Conservation (phyloP, 2,113 vertebrate species). For the Cephalopterus ornatus region DNA sequence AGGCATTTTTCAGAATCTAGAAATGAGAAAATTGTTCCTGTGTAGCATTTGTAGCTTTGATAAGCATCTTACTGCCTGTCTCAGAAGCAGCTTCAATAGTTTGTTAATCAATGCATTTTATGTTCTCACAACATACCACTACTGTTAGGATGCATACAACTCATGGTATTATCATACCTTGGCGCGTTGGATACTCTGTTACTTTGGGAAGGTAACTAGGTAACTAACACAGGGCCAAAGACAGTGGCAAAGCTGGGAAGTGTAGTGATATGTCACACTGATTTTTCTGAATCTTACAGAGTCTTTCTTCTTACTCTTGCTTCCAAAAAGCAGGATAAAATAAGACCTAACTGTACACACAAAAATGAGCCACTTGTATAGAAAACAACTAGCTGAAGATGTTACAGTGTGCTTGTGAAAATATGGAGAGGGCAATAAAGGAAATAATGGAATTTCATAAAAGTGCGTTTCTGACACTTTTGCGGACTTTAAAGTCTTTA, state of each 20-base stretch:
- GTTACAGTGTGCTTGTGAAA: neutral
- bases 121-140: neutral
- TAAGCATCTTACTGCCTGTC: neutral
- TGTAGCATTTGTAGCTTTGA: neutral
- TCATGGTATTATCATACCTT: neutral
- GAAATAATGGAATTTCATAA: neutral
- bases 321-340: neutral
- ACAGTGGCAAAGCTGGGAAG: neutral
- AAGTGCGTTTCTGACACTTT: neutral
- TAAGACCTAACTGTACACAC: neutral
- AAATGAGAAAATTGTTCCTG: neutral
- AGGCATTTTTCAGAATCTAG: neutral
- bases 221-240: neutral
- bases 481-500: neutral
- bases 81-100: neutral
- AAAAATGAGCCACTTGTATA: neutral
- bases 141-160: neutral
- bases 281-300: neutral
- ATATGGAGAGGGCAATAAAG: neutral
- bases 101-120: neutral
- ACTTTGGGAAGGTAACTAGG: neutral
- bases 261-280: neutral
- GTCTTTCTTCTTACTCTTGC: neutral
- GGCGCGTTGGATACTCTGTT: neutral
- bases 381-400: neutral